Conservation (phyloP, 2,113 vertebrate genomes). For the Embiotoca jacksoni region DNA sequence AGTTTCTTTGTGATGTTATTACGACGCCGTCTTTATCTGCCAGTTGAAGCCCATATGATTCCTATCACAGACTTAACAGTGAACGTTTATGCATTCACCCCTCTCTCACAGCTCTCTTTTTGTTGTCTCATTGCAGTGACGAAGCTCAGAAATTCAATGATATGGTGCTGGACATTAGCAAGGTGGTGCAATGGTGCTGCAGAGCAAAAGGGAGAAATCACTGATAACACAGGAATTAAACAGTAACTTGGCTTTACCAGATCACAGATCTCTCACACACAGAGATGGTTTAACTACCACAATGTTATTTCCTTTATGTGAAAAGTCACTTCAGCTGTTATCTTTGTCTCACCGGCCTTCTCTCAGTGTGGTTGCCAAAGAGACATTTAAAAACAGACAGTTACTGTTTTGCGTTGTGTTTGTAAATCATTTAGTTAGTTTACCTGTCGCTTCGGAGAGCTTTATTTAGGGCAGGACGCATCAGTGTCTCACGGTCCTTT, state of each 20-base stretch:
- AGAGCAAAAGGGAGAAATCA: background rate
- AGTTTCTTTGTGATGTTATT: constrained; percentile 7
- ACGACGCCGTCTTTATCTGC: constrained; percentile 22
- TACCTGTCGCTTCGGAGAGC: background rate
- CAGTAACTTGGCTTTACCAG: constrained; percentile 23
- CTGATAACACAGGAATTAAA: constrained; percentile 12
- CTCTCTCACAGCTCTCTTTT: constrained; percentile 18
- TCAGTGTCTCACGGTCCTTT: background rate
- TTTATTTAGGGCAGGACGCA: background rate
- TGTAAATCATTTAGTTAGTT: background rate
- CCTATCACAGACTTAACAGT: constrained; percentile 38
- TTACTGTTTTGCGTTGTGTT: constrained; percentile 68
- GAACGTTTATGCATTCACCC: constrained; percentile 14
- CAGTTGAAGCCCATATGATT: constrained; percentile 27
- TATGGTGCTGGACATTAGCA: constrained; percentile 33
- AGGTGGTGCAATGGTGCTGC: constrained; percentile 18
- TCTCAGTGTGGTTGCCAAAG: constrained; percentile 44
- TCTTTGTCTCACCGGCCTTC: constrained; percentile 39
- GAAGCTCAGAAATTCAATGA: constrained; percentile 27
- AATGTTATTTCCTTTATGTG: constrained; percentile 3
- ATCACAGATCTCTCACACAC: constrained; percentile 10
- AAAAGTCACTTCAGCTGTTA: constrained; percentile 23
- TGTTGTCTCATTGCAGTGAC: background rate
- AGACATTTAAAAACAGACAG: constrained; percentile 69
- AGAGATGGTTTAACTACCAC: background rate